phyloP scores from a whole-genome alignment of 2,797 vertebrate species.

The Mus caroli region DNA sequence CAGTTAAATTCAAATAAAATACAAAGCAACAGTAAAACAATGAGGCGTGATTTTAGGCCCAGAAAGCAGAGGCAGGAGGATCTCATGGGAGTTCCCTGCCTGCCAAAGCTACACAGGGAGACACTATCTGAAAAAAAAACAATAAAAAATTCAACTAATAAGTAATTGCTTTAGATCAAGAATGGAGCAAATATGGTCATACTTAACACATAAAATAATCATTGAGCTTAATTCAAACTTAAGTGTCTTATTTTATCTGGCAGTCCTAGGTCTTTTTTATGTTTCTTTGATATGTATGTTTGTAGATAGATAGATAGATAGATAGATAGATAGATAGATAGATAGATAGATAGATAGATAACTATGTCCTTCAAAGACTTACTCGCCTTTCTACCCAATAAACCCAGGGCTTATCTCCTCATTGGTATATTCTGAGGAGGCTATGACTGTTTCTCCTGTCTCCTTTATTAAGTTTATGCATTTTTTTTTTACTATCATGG shows the following conservation, averaged over 20 bases:
- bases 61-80: background rate
- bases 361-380: background rate
- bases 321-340: background rate
- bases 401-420: background rate
- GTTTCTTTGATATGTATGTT: background rate
- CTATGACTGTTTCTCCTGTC: background rate
- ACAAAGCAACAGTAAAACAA: background rate
- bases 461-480: background rate
- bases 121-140: background rate
- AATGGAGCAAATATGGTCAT: background rate
- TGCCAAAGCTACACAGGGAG: background rate
- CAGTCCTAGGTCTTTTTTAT: background rate
- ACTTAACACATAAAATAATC: background rate
- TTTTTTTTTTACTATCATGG: too few relatives aligned
- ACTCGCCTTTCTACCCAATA: background rate
- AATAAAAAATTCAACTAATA: background rate
- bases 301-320: background rate
- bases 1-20: background rate
- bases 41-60: background rate
- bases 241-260: background rate
- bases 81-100: background rate
- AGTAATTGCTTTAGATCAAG: background rate
- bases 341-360: background rate
- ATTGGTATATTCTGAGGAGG: background rate
- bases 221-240: slow-evolving; percentile 9